Conservation (phyloP, 2,113 vertebrate species). For the Hoplias malabaricus region DNA sequence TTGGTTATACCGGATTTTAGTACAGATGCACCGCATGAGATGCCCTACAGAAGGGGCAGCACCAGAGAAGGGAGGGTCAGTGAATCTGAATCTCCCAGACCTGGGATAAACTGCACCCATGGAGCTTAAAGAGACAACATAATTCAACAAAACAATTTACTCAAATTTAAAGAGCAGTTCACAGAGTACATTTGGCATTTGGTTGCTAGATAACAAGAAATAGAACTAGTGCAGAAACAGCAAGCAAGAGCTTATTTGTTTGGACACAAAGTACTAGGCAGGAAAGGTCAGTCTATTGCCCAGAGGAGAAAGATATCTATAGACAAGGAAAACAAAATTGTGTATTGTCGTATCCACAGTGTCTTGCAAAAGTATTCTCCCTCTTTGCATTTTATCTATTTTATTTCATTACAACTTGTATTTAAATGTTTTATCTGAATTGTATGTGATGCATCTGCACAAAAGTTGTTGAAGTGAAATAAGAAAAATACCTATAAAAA, state of each 20-base stretch:
- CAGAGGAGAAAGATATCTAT: background rate
- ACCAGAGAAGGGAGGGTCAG: conserved; percentile 26
- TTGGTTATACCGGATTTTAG: conserved; percentile 44
- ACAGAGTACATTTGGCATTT: background rate
- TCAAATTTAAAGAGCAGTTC: background rate
- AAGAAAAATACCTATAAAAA: too few relatives aligned
- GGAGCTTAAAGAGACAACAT: background rate
- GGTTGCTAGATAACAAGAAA: background rate
- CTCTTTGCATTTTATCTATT: too few relatives aligned
- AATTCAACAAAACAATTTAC: background rate
- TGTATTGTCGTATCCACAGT: background rate
- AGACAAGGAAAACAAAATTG: background rate
- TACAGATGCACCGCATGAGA: conserved; percentile 38
- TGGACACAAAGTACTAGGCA: background rate
- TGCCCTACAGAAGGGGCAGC: conserved; percentile 17
- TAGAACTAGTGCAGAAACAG: background rate
- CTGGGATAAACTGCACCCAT: conserved; percentile 42
- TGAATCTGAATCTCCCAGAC: conserved; percentile 24
- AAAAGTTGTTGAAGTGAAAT: too few relatives aligned
- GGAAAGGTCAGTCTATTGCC: background rate
- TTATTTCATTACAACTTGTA: too few relatives aligned
- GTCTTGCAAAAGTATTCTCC: too few relatives aligned
- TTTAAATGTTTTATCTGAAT: too few relatives aligned
- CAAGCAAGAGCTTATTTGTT: background rate
- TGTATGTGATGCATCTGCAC: too few relatives aligned